Conservation (phyloP, 2,113 vertebrate genomes). For the Leptosomus discolor region DNA sequence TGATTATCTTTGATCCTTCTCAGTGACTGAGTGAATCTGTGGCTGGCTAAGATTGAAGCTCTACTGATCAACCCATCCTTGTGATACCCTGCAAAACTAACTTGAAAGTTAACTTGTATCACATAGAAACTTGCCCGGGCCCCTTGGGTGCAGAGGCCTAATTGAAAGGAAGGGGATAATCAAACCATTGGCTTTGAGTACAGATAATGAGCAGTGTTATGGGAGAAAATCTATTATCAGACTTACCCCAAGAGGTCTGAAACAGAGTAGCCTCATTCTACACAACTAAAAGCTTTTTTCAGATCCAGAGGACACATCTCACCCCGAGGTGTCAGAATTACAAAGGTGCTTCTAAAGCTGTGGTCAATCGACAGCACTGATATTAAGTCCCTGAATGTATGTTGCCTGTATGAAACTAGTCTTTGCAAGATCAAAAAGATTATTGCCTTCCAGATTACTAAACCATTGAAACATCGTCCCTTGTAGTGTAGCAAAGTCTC, state of each 20-base stretch:
- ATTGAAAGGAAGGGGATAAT: conserved; percentile 64
- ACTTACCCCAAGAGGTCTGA: not conserved
- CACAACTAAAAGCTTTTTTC: conserved; percentile 11
- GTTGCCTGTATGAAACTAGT: not conserved
- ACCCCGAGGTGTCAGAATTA: not conserved
- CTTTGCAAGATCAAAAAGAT: not conserved
- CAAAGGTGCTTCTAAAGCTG: not conserved
- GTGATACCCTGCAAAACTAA: conserved; percentile 4
- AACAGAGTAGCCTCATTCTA: conserved; percentile 13
- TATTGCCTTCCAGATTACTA: not conserved
- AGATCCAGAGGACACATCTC: not conserved
- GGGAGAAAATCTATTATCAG: conserved; percentile 61
- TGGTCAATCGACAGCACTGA: not conserved
- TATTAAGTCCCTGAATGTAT: not conserved
- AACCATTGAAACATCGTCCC: not conserved
- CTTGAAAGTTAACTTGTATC: conserved; percentile 35
- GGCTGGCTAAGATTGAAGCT: not conserved
- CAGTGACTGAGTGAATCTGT: not conserved
- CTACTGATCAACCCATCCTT: not conserved
- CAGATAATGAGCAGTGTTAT: conserved; percentile 47
- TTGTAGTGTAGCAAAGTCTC: not conserved
- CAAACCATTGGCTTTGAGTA: conserved; percentile 58
- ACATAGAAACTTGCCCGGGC: not conserved
- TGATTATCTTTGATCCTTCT: not conserved
- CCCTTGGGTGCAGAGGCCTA: not conserved